Percentiles rank a stretch among this genome's conserved stretches.
phyloP scores from a whole-genome alignment of 2,797 vertebrate genomes.

The Phrynocephalus guinanensis region DNA sequence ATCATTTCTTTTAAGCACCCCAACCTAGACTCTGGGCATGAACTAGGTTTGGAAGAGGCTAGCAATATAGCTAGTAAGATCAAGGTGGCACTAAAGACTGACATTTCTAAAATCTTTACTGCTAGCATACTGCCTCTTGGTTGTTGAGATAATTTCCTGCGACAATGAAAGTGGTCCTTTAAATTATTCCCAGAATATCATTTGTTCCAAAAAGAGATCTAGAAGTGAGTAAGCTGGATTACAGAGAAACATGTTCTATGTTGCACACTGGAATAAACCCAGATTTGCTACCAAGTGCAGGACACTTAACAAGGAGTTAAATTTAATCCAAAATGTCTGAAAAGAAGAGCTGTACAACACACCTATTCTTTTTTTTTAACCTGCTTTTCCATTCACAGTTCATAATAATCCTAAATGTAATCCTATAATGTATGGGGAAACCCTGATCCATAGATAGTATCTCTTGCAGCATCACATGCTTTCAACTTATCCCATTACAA shows the following conservation, averaged over 20 bases:
- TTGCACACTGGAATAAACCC: neutral
- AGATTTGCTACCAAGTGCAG: neutral
- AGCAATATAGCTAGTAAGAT: neutral
- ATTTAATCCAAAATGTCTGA: neutral
- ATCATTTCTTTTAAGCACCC: neutral
- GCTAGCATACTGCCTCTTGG: neutral
- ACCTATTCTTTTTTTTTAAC: neutral
- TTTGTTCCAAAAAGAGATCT: constrained; percentile 19
- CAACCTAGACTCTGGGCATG: neutral
- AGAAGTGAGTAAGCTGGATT: constrained; percentile 19
- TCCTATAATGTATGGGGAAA: neutral
- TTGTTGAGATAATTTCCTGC: neutral
- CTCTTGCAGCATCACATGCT: neutral
- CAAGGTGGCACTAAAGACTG: neutral
- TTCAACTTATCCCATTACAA: constrained; percentile 19
- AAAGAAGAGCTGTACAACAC: neutral
- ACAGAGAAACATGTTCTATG: constrained; percentile 8
- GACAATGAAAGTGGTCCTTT: constrained; percentile 35
- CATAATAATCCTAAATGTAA: neutral
- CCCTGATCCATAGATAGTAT: neutral
- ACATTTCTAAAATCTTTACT: neutral
- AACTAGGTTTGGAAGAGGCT: neutral
- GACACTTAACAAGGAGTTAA: neutral
- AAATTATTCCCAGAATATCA: neutral
- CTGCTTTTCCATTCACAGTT: neutral